Conservation (phyloP, 2,888 invertebrate genomes). For the Troides oblongomaculatus region DNA sequence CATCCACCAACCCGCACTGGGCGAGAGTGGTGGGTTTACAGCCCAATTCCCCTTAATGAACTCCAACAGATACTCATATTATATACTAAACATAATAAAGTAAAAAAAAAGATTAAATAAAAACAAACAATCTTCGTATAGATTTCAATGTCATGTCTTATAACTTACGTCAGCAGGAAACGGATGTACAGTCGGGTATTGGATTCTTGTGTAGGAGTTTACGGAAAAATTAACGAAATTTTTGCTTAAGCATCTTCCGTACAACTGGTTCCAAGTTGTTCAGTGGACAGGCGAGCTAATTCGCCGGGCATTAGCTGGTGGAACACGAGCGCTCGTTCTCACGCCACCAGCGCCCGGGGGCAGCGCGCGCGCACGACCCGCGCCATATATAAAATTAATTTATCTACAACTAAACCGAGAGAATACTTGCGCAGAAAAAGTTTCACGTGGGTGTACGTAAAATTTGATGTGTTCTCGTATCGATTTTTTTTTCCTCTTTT, state of each 20-base stretch:
- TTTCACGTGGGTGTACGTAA: slow-evolving; percentile 25
- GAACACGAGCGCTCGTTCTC: slow-evolving; percentile 58
- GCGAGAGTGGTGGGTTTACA: no score
- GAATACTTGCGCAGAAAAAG: slow-evolving; percentile 35
- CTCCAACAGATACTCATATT: no score
- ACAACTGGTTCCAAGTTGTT: slow-evolving; percentile 11
- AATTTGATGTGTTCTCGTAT: slow-evolving; percentile 20
- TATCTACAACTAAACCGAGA: slow-evolving; percentile 69
- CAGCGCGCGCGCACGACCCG: slow-evolving; percentile 69
- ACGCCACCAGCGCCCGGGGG: slow-evolving; percentile 74
- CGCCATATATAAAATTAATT: slow-evolving; percentile 76
- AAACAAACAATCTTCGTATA: no score
- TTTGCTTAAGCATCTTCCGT: neutral
- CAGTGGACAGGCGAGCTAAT: slow-evolving; percentile 26
- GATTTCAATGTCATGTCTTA: no score
- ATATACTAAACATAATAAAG: no score
- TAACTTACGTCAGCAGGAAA: no score
- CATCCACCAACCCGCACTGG: no score
- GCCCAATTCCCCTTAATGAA: no score
- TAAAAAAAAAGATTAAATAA: no score
- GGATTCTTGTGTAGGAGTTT: no score
- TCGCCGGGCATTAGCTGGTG: slow-evolving; percentile 23
- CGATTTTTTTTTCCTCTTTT: neutral
- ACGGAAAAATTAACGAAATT: neutral
- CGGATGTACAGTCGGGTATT: no score